Conservation (phyloP, 64 coral and sea anemone species). For the Pocillopora damicornis region DNA sequence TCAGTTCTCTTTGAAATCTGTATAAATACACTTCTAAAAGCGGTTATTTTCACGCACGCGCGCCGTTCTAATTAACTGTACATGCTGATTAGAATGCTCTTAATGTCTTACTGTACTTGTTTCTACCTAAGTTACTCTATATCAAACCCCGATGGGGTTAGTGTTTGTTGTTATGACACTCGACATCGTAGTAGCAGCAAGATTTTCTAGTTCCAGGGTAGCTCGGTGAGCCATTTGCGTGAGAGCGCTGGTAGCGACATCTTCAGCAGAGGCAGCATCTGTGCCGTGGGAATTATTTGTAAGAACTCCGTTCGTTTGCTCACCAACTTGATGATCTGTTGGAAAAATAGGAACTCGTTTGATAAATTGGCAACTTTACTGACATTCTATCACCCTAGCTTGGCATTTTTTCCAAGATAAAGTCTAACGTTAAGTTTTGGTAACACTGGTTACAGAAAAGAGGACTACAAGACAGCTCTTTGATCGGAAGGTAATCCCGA, state of each 20-base stretch:
- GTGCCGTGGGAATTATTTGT: conserved; percentile 42
- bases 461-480: no score
- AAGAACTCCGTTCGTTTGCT: conserved; percentile 32
- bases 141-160: conserved; percentile 35
- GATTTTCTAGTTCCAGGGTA: conserved; percentile 63
- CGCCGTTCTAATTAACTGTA: not conserved
- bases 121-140: not conserved
- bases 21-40: not conserved
- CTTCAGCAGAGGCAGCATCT: conserved; percentile 55
- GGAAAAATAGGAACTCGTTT: not conserved
- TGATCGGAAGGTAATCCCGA: no score
- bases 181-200: conserved; percentile 49
- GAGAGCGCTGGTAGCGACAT: conserved; percentile 82
- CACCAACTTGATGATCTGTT: conserved; percentile 48
- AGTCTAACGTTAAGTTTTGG: no score
- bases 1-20: conserved; percentile 11
- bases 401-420: no score
- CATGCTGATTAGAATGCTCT: not conserved
- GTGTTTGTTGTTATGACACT: conserved; percentile 45
- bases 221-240: conserved; percentile 85
- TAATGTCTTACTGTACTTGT: not conserved
- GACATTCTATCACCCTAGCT: no score
- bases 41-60: no score
- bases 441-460: no score
- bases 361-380: not conserved